Conservation (phyloP, 23 tunicate species). For the Diplosoma virens region DNA sequence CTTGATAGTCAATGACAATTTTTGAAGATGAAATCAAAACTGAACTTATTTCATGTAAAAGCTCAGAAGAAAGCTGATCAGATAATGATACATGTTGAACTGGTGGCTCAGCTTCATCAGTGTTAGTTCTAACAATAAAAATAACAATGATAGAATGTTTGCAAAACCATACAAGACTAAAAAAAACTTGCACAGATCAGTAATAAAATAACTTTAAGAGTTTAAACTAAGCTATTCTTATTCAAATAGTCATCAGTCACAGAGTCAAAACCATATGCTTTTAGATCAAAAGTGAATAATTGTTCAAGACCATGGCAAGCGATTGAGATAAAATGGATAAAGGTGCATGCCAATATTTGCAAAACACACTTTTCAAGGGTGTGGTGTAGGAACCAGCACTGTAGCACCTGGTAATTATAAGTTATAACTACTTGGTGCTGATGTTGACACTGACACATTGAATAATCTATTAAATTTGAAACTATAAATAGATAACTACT, state of each 20-base stretch:
- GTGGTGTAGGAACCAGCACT: too few species aligned
- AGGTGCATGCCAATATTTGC: too few species aligned
- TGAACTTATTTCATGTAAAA: conserved; percentile 49
- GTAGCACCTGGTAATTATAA: too few species aligned
- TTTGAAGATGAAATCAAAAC: conserved; percentile 39
- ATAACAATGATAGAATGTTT: neutral
- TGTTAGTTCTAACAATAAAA: neutral
- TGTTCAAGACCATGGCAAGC: too few species aligned
- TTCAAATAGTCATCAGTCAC: neutral
- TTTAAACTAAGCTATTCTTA: neutral
- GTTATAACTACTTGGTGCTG: too few species aligned
- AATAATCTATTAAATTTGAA: too few species aligned
- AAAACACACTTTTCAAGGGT: too few species aligned
- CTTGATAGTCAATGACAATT: conserved; percentile 30
- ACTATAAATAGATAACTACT: neutral
- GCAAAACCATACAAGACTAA: too few species aligned
- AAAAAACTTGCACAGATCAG: too few species aligned
- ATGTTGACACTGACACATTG: too few species aligned
- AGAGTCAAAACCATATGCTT: neutral
- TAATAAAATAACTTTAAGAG: neutral
- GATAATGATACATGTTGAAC: neutral
- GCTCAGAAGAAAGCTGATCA: conserved; percentile 41
- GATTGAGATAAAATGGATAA: too few species aligned
- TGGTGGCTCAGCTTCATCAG: neutral
- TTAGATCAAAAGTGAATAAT: neutral